phyloP scores from a whole-genome alignment of 2,113 vertebrate species.

The Petrocephalus zakoni region DNA sequence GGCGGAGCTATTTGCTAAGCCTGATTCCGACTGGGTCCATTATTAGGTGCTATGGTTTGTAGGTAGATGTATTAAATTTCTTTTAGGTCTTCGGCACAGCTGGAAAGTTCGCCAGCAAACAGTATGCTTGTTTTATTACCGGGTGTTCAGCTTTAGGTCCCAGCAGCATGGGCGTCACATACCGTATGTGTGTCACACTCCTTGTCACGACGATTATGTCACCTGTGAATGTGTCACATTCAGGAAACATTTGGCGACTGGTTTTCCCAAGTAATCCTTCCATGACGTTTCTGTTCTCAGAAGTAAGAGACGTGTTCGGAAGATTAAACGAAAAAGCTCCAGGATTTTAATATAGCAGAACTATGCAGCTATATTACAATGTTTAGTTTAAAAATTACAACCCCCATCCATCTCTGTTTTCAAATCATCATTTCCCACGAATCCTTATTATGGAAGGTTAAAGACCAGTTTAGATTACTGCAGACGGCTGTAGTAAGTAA shows the following conservation, averaged over 20 bases:
- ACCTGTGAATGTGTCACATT: not conserved
- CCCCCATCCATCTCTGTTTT: not conserved
- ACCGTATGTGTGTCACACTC: not conserved
- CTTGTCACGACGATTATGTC: not conserved
- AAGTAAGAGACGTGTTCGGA: not conserved
- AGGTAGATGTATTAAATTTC: constrained; percentile 58
- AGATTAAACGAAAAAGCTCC: not conserved
- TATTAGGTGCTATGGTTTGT: constrained; percentile 66
- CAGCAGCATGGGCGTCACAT: not conserved
- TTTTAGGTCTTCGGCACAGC: constrained; percentile 23
- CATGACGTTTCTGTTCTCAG: not conserved
- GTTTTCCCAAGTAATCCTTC: not conserved
- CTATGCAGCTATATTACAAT: not conserved
- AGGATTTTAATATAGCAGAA: not conserved
- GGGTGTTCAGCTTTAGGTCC: not conserved
- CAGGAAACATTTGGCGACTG: not conserved
- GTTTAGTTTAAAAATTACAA: not conserved
- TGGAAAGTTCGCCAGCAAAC: constrained; percentile 44
- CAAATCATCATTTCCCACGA: not conserved
- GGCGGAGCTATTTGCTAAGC: constrained; percentile 60
- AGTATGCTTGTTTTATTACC: constrained; percentile 39
- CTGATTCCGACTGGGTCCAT: constrained; percentile 68
- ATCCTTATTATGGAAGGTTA: not conserved
- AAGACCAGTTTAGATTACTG: not conserved
- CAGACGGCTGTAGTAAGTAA: not conserved